These are phyloP conservation scores for Heterotilapia buettikoferi DNA, from an alignment of 2,113 vertebrate genomes.

Conservation along the genomic window DNA sequence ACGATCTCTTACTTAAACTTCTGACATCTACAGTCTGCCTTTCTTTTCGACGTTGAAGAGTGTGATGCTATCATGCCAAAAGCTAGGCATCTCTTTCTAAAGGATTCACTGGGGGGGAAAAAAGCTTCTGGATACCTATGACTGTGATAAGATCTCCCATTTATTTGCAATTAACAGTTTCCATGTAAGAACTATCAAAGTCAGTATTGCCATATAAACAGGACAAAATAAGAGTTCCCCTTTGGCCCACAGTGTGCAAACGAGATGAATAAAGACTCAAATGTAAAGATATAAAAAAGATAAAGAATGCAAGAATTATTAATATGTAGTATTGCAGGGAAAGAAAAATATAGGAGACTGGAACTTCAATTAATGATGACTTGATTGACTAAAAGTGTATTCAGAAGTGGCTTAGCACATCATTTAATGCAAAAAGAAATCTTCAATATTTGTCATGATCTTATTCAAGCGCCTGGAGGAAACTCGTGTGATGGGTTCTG, in stretches of 20 bases:
- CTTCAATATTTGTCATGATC: neutral
- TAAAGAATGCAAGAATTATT: neutral
- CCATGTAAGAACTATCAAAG: neutral
- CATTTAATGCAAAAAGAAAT: neutral
- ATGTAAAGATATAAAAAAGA: neutral
- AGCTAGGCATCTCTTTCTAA: neutral
- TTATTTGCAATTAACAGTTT: neutral
- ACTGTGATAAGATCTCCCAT: neutral
- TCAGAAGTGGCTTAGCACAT: neutral
- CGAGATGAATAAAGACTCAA: neutral
- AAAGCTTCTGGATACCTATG: neutral
- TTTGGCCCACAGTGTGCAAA: neutral
- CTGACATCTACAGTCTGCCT: neutral
- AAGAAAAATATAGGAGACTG: neutral
- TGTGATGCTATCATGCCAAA: neutral
- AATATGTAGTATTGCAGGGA: neutral
- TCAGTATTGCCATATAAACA: neutral
- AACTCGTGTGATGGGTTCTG: neutral
- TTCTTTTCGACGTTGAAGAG: neutral
- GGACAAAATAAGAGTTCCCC: neutral
- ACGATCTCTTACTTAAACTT: neutral
- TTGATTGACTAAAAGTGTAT: neutral
- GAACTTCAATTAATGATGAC: neutral
- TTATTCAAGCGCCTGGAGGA: neutral
- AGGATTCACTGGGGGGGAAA: neutral